These are phyloP conservation scores for Spodoptera litura DNA, from an alignment of 1,140 invertebrate species.

Conservation along the genomic window DNA sequence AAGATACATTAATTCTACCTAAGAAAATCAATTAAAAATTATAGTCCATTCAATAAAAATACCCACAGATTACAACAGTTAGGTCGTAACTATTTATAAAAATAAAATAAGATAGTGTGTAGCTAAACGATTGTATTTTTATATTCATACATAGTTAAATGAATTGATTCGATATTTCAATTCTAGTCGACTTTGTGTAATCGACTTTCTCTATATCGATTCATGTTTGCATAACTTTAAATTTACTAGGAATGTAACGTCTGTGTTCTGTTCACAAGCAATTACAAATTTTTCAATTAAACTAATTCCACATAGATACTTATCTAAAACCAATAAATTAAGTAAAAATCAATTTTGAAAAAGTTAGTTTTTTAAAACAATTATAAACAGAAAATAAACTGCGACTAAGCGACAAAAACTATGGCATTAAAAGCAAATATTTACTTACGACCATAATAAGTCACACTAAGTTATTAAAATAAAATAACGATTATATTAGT, in stretches of 20 bases:
- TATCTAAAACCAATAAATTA: too few relatives aligned
- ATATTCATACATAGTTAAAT: neutral
- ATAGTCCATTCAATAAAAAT: too few relatives aligned
- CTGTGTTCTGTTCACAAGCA: too few relatives aligned
- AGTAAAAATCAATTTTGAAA: too few relatives aligned
- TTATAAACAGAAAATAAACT: too few relatives aligned
- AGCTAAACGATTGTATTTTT: neutral
- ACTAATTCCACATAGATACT: too few relatives aligned
- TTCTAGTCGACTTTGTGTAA: neutral
- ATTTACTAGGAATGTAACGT: neutral
- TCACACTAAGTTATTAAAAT: neutral
- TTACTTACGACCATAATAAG: neutral
- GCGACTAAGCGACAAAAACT: too few relatives aligned
- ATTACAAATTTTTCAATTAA: too few relatives aligned
- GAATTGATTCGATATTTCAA: conserved; percentile 6
- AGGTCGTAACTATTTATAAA: neutral
- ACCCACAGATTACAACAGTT: too few relatives aligned
- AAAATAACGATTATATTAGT: conserved; percentile 7
- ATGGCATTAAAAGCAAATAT: neutral
- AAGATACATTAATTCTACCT: too few relatives aligned
- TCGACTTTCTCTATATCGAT: conserved; percentile 22
- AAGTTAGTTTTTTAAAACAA: too few relatives aligned
- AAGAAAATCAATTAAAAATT: too few relatives aligned
- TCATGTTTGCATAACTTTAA: conserved; percentile 12
- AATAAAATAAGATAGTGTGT: neutral